phyloP scores from a whole-genome alignment of 2,888 invertebrate genomes.

The Leptopilina myrica region DNA sequence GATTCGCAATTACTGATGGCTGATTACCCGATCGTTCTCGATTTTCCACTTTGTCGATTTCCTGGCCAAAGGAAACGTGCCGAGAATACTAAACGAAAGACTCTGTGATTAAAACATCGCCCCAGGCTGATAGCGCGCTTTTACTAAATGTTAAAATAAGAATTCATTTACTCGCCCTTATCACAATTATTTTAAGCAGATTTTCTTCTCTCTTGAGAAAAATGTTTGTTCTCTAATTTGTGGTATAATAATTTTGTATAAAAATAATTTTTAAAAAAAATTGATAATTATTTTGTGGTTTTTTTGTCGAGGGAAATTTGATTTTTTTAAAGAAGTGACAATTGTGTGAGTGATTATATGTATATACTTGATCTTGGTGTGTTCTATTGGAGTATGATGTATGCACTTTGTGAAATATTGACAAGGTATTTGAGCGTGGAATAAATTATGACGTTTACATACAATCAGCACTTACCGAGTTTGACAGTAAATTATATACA shows the following conservation, averaged over 20 bases:
- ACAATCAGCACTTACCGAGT: neutral
- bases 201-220: neutral
- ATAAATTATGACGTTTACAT: constrained; percentile 12
- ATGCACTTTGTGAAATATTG: constrained; percentile 16
- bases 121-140: neutral
- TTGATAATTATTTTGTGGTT: no score
- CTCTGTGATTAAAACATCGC: constrained; percentile 24
- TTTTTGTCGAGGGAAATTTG: neutral
- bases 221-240: neutral
- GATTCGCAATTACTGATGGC: constrained; percentile 22
- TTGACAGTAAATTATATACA: constrained; percentile 33
- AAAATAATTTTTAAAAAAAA: no score
- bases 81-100: constrained; percentile 14
- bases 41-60: constrained; percentile 25
- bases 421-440: constrained; percentile 5
- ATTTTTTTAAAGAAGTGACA: neutral
- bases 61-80: constrained; percentile 25
- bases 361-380: neutral
- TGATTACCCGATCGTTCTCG: constrained; percentile 23
- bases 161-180: neutral
- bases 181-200: neutral
- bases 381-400: neutral
- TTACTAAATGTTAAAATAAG: neutral
- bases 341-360: neutral
- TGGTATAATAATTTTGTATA: no score